Conservation (phyloP, 2,113 vertebrate genomes). For the Pholis gunnellus region DNA sequence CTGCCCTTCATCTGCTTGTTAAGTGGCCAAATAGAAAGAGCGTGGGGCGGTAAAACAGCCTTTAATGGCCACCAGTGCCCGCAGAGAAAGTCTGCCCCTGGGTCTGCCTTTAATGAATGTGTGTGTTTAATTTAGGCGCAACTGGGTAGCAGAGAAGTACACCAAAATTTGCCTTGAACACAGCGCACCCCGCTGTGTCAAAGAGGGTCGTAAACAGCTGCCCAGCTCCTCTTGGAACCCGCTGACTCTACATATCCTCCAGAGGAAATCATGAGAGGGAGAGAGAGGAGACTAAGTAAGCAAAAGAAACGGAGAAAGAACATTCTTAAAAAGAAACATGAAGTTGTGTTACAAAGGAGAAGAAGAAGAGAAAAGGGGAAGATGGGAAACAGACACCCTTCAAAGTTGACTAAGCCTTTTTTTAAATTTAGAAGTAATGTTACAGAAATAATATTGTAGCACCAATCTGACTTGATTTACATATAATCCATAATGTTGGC, state of each 20-base stretch:
- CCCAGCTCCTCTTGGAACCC: conserved; percentile 63
- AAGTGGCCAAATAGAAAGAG: conserved; percentile 56
- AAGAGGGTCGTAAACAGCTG: conserved; percentile 79
- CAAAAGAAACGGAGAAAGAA: conserved; percentile 19
- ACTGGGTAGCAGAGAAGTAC: conserved; percentile 69
- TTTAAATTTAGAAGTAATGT: not conserved
- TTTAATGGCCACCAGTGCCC: conserved; percentile 75
- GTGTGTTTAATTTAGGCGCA: conserved; percentile 79
- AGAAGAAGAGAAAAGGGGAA: not conserved
- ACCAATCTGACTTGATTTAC: not conserved
- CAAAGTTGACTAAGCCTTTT: not conserved
- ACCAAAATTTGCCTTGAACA: conserved; percentile 75
- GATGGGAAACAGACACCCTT: not conserved
- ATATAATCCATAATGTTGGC: not conserved
- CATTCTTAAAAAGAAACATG: conserved; percentile 11
- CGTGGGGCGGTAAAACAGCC: conserved; percentile 51
- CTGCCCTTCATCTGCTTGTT: conserved; percentile 68
- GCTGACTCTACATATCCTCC: conserved; percentile 77
- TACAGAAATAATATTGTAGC: not conserved
- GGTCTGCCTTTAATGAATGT: conserved; percentile 77
- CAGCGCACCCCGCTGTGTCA: conserved; percentile 70
- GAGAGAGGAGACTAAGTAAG: conserved; percentile 25
- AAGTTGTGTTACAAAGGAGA: conserved; percentile 7
- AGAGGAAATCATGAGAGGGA: conserved; percentile 29
- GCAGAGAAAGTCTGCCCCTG: conserved; percentile 75